Base-by-base conservation (phyloP, 2,113 vertebrate species). In the Rhabdomys dilectus region DNA sequence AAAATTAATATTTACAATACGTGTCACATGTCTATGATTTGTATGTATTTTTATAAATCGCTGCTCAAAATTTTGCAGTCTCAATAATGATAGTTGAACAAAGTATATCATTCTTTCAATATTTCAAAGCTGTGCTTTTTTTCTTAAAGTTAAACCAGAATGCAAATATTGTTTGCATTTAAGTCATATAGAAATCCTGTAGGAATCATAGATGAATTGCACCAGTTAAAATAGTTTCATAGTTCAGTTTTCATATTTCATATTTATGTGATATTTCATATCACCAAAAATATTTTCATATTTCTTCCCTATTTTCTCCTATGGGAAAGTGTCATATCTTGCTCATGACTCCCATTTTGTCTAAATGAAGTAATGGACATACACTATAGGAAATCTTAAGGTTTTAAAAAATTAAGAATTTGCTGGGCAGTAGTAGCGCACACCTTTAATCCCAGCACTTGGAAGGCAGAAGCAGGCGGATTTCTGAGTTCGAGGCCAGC, bases 141-240 rank as follows among this genome's bases (percentile, higher is more conserved):
- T 78, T 9, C 70, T 9, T 80, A 77, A 53, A 66, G 9, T 76
- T 1, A 58, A 34, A n/a, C 3, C 10, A 94, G 22, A 2, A 58
- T 84, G 31, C 6, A 64, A 78, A 75, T 94, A 62, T 45, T 62
- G 88, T 84, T 93, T 97, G 39, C n/a, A 72, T 53, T 84, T 80
- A 86, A 94, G 12, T 1, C 0, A 78, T 29, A 11, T 73, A 86
- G 72, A 84, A 92, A n/a, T 58, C 53, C 88, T 51, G 58, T 39
- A 81, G 36, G 94, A 95, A 42, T 1, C 36, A 89, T 26, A 58
- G 34, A 68, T 89, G 21, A 42, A 73, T 86, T 76, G 53, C 1
- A 77, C 51, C 9, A 56, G 51, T 60, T 56, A 89, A 86, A 97
- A 73, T 66, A 66, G 29, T 66, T 66, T 66, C 62, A 66, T 66